Base-by-base conservation (phyloP, 1,140 invertebrate species). In the Sycophila sp. region DNA sequence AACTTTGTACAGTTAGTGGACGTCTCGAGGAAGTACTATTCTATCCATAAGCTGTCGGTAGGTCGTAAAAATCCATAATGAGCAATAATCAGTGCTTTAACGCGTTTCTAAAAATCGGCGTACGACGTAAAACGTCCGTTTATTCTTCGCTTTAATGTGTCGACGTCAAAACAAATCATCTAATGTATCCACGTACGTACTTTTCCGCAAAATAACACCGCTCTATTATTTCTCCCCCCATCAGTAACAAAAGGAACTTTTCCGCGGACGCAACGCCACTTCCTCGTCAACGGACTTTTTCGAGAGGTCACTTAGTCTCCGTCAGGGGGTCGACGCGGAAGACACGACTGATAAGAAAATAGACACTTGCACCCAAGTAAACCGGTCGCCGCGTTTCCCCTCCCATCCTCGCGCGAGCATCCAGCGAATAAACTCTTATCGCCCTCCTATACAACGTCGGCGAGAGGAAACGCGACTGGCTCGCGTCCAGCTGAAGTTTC, bases 301-400 rank as follows among this genome's bases (percentile, higher is more conserved):
- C 36, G 7, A 24, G 56, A 40, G 2, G 22, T 26, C 4, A 32
- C 22, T 59, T 28, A 22, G 22, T 32, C 19, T n/a, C n/a, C 13
- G 10, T 10, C 24, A 17, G 22, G 34, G 11, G 15, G 34, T 22
- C 32, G 30, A 19, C n/a, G 45, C 24, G n/a, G n/a, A n/a, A n/a
- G n/a, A n/a, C n/a, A n/a, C n/a, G n/a, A n/a, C n/a, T n/a, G 60
- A 63, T 63, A 49, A 63, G 60, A 47, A 32, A 63, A 63, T 49
- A 49, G 60, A 47, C 60, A 49, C 45, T 30, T 34, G 60, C 28
- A 49, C 28, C 15, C 10, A 49, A 22, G 60, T 49, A 45, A 32
- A 49, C 42, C 60, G 60, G 45, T 47, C 42, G 26, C 2, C 15
- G 11, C 17, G n/a, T 56, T 36, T 17, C 53, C 10, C 53, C 7